A percentile compares a stretch with the other conserved stretches of the same genome.
Evolutionary conservation across 2,888 invertebrate genomes (phyloP).

Genomic region (Laothoe populi): DNA sequence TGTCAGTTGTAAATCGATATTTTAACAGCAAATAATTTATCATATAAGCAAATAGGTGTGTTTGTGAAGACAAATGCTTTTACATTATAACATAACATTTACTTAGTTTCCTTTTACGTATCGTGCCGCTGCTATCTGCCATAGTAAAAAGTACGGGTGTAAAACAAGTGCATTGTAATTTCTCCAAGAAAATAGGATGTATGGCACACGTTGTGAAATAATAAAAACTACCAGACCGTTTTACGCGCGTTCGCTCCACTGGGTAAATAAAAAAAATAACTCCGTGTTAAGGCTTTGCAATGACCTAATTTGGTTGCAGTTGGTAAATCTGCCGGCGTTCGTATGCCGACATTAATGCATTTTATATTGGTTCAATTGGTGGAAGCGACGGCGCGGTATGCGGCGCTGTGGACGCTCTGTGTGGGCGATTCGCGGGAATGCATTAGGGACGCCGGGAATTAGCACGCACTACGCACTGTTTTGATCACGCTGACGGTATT

Average conservation of each 20-base stretch:
- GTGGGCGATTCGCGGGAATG: conserved; percentile 82
- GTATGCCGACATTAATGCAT: conserved; percentile 78
- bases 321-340: conserved; percentile 75
- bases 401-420: conserved; percentile 53
- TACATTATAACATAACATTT: background rate
- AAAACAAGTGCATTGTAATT: conserved; percentile 4
- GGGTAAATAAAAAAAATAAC: conserved; percentile 41
- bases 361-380: conserved; percentile 84
- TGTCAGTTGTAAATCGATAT: conserved; percentile 23
- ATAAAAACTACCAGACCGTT: conserved; percentile 46
- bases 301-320: conserved; percentile 66
- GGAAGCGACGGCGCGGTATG: conserved; percentile 80
- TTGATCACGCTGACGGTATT: conserved; percentile 23
- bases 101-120: background rate
- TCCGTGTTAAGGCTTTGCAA: conserved; percentile 38
- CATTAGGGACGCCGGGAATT: conserved; percentile 72
- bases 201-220: conserved; percentile 26
- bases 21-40: background rate
- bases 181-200: conserved; percentile 16
- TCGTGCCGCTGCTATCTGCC: background rate
- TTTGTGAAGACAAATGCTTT: background rate
- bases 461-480: conserved; percentile 38
- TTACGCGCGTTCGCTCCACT: conserved; percentile 40
- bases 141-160: background rate
- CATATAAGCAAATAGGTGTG: background rate